A percentile compares a stretch with the other conserved stretches of the same genome.
Evolutionary conservation across 2,113 vertebrate genomes (phyloP).

Genomic region (Mirza zaza): DNA sequence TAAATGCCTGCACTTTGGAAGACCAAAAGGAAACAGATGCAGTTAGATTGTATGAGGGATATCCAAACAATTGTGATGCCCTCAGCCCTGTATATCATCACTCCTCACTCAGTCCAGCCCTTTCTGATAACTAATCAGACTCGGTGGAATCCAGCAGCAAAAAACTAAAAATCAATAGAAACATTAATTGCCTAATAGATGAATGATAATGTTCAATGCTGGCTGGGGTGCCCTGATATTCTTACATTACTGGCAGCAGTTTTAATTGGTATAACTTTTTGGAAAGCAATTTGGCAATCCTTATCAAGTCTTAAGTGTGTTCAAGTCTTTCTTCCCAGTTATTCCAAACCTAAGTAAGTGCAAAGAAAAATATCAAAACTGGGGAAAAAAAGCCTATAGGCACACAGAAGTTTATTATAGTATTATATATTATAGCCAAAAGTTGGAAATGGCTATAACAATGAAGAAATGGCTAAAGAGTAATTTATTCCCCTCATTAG

Average conservation of each 20-base stretch:
- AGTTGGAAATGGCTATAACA: neutral
- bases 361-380: slow-evolving; percentile 42
- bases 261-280: neutral
- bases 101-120: neutral
- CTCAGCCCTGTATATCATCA: neutral
- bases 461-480: neutral
- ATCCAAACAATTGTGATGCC: neutral
- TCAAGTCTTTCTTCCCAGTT: slow-evolving; percentile 26
- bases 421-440: neutral
- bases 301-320: neutral
- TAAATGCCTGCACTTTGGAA: neutral
- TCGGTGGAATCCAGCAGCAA: neutral
- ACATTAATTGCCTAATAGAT: slow-evolving; percentile 38
- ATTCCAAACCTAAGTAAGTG: slow-evolving; percentile 54
- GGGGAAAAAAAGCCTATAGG: neutral
- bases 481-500: neutral
- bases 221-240: neutral
- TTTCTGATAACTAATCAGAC: neutral
- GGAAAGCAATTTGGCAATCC: slow-evolving; percentile 30
- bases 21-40: neutral
- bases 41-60: neutral
- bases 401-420: neutral
- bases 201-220: slow-evolving; percentile 18
- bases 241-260: neutral
- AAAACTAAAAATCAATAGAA: slow-evolving; percentile 56